Base-by-base conservation (phyloP, 2,113 vertebrate species). In the Microcebus tavaratra region DNA sequence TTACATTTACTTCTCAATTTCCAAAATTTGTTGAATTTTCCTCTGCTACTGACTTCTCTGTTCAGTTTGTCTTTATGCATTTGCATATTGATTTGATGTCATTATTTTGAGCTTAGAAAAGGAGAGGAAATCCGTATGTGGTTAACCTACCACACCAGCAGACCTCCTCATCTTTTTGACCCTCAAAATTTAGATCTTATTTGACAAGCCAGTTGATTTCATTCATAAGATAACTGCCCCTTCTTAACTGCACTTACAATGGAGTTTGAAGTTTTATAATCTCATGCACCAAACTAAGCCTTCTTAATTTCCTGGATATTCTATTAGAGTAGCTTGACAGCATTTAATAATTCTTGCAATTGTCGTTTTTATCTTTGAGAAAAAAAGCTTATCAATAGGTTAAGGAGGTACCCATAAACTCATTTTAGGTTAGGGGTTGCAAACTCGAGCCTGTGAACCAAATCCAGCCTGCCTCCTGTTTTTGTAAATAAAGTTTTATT, bases 401-500 rank as follows among this genome's bases (percentile, higher is more conserved):
- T 17, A 10, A 42, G 59, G 17, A 57, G 82, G 6, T 11, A 31
- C 10, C 61, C 11, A 18, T 34, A 61, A 6, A 48, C 27, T 57
- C 11, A 21, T 86, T 42, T 80, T 18, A 20, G 18, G 15, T 42
- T 23, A 4, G 34, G 48, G 23, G 4, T 36, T 15, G 27, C n/a
- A 75, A 15, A 55, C 36, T 75, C 11, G 42, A 82, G 31, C 25
- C 6, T 3, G 0, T 2, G 15, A 27, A 25, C 48, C 68, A 50
- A 31, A 65, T 15, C 21, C 23, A 1, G 25, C 6, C 27, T 2
- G 34, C 31, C 25, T 70, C 21, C 27, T 36, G 13, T 31, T 70
- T 85, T 29, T 82, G 20, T 55, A 68, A 65, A 88, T 73, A 73
- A 79, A 18, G 70, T 61, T 95, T 88, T 80, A 45, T 8, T 83